Conservation (phyloP, 2,888 invertebrate species). For the Aspidapion aeneum region DNA sequence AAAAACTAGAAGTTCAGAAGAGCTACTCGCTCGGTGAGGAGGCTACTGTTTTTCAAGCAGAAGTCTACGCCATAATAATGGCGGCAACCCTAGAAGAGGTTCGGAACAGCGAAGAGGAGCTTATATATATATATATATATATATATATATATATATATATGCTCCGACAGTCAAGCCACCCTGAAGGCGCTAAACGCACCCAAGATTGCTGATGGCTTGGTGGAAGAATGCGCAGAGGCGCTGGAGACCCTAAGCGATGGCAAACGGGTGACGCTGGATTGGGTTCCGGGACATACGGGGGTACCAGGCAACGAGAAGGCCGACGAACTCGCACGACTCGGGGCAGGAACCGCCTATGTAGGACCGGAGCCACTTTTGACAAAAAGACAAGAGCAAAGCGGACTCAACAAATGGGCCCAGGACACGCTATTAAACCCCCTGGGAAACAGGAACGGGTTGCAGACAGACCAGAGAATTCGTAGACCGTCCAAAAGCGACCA, state of each 20-base stretch:
- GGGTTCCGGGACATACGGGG: neutral
- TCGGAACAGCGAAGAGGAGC: no score
- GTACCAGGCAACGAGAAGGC: neutral
- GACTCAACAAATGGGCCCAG: neutral
- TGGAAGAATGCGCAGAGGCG: neutral
- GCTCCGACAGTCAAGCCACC: no score
- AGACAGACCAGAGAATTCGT: neutral
- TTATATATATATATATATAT: no score
- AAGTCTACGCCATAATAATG: no score
- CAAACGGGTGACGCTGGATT: neutral
- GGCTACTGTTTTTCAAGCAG: no score
- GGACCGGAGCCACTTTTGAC: neutral
- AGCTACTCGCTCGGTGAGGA: no score
- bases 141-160: no score
- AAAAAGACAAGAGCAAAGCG: neutral
- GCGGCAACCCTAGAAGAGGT: no score
- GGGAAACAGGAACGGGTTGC: neutral
- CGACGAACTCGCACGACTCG: neutral
- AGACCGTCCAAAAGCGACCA: neutral
- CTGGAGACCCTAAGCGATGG: neutral
- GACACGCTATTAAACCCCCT: neutral
- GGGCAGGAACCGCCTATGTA: neutral
- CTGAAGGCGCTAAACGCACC: no score
- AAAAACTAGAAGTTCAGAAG: no score
- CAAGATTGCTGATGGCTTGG: neutral